phyloP scores from a whole-genome alignment of 2,797 vertebrate genomes.

The Echiichthys vipera region DNA sequence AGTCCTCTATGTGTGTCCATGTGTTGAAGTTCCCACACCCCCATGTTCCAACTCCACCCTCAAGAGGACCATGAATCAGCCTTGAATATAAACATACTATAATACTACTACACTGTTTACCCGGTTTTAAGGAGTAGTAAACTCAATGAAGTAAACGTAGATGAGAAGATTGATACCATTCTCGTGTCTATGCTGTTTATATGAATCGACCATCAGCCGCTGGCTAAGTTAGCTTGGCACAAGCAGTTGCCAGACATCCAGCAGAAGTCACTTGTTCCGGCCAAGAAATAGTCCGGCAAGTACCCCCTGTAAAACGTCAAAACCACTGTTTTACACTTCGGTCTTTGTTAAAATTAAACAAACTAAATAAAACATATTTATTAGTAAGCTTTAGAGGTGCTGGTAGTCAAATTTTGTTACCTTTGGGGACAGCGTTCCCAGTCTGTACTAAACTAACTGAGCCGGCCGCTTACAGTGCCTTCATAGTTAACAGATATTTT shows the following conservation, averaged over 20 bases:
- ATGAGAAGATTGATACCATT: not conserved
- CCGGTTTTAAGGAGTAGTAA: not conserved
- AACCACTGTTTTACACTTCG: not conserved
- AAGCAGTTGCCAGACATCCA: not conserved
- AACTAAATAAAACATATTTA: not conserved
- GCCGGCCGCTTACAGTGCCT: not conserved
- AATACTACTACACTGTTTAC: not conserved
- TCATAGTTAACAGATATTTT: not conserved
- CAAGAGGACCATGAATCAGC: slow-evolving; percentile 26
- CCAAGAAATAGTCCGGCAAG: not conserved
- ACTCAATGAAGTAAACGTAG: too few relatives aligned
- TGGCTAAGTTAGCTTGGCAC: not conserved
- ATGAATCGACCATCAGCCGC: not conserved
- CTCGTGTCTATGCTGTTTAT: not conserved
- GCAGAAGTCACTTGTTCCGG: not conserved
- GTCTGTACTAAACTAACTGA: not conserved
- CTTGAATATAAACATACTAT: slow-evolving; percentile 8
- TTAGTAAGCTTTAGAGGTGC: not conserved
- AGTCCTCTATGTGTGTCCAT: slow-evolving; percentile 27
- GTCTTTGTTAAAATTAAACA: not conserved
- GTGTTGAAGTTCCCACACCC: slow-evolving; percentile 61
- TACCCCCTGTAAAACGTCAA: not conserved
- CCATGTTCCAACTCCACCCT: slow-evolving; percentile 28
- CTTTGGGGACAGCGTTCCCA: not conserved
- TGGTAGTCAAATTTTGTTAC: not conserved